These are phyloP conservation scores for Neodiprion virginianus DNA, from an alignment of 1,140 invertebrate species.

Conservation along the genomic window DNA sequence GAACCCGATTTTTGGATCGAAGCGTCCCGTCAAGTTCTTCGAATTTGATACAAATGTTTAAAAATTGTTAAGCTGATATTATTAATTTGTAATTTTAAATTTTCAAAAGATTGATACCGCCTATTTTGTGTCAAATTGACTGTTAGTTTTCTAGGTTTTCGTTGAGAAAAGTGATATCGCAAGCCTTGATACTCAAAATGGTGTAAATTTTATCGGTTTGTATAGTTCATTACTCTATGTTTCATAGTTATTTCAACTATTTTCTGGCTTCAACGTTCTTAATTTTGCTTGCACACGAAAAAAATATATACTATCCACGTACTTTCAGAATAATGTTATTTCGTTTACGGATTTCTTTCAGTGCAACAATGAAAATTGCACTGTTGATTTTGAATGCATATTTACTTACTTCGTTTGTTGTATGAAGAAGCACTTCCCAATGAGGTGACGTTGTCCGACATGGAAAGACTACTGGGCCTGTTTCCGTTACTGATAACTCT, in stretches of 20 bases:
- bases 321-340: slow-evolving; percentile 20
- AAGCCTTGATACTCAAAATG: slow-evolving; percentile 47
- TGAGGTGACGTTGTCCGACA: slow-evolving; percentile 74
- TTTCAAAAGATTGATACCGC: too few species aligned
- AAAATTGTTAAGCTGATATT: too few species aligned
- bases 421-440: slow-evolving; percentile 64
- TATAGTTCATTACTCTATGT: too few species aligned
- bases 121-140: too few species aligned
- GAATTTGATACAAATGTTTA: too few species aligned
- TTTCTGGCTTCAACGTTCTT: too few species aligned
- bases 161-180: slow-evolving; percentile 49
- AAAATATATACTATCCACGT: slow-evolving; percentile 21
- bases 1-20: slow-evolving; percentile 68
- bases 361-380: too few species aligned
- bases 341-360: slow-evolving; percentile 32
- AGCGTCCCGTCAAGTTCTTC: slow-evolving; percentile 49
- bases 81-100: too few species aligned
- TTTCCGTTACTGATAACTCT: slow-evolving; percentile 50
- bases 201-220: neutral
- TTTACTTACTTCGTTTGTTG: slow-evolving; percentile 47
- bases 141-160: slow-evolving; percentile 6
- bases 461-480: slow-evolving; percentile 63
- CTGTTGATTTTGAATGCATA: slow-evolving; percentile 29
- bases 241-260: too few species aligned
- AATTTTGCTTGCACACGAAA: neutral